These are phyloP conservation scores for Lutjanus argentimaculatus DNA, from an alignment of 2,797 vertebrate genomes.

Conservation along the genomic window DNA sequence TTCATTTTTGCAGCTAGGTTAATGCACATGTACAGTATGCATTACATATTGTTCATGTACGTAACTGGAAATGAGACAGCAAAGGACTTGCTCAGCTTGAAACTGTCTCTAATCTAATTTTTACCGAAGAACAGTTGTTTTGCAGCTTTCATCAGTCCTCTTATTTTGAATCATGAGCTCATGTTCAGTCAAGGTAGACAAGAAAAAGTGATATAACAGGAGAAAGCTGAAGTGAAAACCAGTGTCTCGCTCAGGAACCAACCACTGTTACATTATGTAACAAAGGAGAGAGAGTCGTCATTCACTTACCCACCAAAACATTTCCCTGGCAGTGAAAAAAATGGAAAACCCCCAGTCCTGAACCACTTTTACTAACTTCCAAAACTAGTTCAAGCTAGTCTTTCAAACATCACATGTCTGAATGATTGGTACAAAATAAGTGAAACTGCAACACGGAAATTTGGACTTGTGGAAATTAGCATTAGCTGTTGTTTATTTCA, in stretches of 20 bases:
- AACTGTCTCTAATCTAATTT: too few relatives aligned
- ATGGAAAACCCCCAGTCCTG: neutral
- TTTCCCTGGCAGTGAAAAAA: neutral
- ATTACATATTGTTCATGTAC: too few relatives aligned
- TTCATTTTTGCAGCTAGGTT: too few relatives aligned
- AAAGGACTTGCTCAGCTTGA: too few relatives aligned
- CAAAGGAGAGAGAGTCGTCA: neutral
- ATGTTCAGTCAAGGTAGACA: neutral
- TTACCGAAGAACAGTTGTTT: too few relatives aligned
- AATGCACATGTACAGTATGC: too few relatives aligned
- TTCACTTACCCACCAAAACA: constrained; percentile 13
- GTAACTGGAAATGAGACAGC: too few relatives aligned
- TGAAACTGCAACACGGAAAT: constrained; percentile 56
- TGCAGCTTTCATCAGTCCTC: too few relatives aligned
- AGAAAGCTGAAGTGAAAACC: too few relatives aligned
- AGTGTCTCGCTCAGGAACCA: neutral
- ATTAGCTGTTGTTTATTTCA: constrained; percentile 59
- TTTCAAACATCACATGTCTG: constrained; percentile 34
- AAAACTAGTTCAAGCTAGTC: neutral
- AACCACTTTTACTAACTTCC: neutral
- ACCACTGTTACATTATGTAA: neutral
- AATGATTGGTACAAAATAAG: constrained; percentile 21
- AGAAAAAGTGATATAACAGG: too few relatives aligned
- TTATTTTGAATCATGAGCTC: neutral
- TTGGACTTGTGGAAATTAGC: constrained; percentile 57